These are phyloP conservation scores for Nasonia giraulti DNA, from an alignment of 1,140 invertebrate genomes.

Conservation along the genomic window DNA sequence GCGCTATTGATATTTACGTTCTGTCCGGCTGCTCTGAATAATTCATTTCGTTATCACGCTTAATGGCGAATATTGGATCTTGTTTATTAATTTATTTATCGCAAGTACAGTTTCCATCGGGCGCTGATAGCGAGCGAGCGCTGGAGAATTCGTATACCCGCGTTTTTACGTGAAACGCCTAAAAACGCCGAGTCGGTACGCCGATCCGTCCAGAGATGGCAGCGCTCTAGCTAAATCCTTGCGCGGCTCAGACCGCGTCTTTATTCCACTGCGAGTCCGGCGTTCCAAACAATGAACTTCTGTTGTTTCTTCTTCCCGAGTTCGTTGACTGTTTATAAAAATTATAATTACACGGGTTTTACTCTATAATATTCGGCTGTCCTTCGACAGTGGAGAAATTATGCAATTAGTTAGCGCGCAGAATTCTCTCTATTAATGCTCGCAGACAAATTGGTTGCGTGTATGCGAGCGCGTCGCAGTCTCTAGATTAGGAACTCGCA, in stretches of 20 bases:
- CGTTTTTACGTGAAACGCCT: constrained; percentile 65
- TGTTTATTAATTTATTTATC: too few species aligned
- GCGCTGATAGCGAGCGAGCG: not conserved
- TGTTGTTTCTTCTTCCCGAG: too few species aligned
- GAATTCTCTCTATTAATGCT: constrained; percentile 54
- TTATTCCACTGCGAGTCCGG: too few species aligned
- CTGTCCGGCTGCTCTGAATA: too few species aligned
- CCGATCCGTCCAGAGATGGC: constrained; percentile 69
- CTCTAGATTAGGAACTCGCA: constrained; percentile 47
- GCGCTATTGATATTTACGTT: not conserved
- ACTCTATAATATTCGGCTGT: too few species aligned
- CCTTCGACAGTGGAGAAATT: not conserved
- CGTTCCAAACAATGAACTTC: too few species aligned
- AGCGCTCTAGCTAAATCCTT: constrained; percentile 57
- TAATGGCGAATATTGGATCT: too few species aligned
- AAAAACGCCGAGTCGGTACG: constrained; percentile 67
- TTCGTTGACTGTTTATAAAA: too few species aligned
- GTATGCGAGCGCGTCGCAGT: constrained; percentile 54
- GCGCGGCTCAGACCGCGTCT: constrained; percentile 49
- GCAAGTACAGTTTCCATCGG: not conserved
- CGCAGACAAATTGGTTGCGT: constrained; percentile 66
- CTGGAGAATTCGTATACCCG: constrained; percentile 55
- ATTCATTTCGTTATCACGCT: too few species aligned
- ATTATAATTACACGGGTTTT: too few species aligned
- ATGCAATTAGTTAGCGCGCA: constrained; percentile 42